Evolutionary conservation across 1,140 invertebrate genomes (phyloP).

Genomic region (Pteromalus puparum): DNA sequence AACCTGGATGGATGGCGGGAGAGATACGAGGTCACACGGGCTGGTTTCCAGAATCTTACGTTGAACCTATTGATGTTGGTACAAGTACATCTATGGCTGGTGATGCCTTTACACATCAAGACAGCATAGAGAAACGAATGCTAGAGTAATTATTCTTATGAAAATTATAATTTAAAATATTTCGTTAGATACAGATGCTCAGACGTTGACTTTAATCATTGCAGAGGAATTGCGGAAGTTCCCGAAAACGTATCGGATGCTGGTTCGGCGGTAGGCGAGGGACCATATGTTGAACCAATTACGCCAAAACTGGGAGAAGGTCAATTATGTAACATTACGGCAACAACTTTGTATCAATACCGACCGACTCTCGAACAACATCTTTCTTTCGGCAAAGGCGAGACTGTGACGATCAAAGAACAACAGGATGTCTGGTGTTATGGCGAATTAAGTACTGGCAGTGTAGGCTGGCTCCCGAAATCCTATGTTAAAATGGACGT

Average conservation of each 20-base stretch:
- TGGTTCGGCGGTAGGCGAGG: constrained; percentile 72
- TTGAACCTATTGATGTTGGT: constrained; percentile 84
- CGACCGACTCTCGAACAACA: constrained; percentile 81
- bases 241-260: constrained; percentile 81
- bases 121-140: constrained; percentile 73
- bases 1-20: constrained; percentile 98
- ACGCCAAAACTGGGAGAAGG: constrained; percentile 70
- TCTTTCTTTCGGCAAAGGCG: constrained; percentile 82
- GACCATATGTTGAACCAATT: constrained; percentile 64
- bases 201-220: constrained; percentile 48
- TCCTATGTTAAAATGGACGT: constrained; percentile 79
- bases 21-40: constrained; percentile 91
- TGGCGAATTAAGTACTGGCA: constrained; percentile 75
- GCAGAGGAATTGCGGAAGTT: constrained; percentile 83
- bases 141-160: constrained; percentile 69
- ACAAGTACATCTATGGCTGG: constrained; percentile 43
- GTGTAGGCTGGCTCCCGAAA: constrained; percentile 84
- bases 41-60: constrained; percentile 99
- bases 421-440: constrained; percentile 85
- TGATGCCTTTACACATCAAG: constrained; percentile 68
- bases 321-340: constrained; percentile 72
- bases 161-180: not conserved
- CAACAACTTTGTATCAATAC: constrained; percentile 80
- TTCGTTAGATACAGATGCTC: not conserved
- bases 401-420: constrained; percentile 80